Evolutionary conservation across 1,140 invertebrate species (phyloP).

Genomic region (Pissodes strobi): DNA sequence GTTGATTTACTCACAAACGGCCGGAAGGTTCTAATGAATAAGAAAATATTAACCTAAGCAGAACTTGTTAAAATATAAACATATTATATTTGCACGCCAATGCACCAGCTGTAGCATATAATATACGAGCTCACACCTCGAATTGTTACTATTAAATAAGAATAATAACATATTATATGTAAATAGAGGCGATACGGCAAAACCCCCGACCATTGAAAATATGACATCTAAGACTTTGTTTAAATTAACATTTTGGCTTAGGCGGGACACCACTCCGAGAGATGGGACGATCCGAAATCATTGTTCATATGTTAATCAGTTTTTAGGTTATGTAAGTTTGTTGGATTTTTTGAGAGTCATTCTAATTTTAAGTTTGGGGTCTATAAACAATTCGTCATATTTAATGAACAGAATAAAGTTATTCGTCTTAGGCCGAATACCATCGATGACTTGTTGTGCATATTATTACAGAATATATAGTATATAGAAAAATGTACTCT

Average conservation of each 20-base stretch:
- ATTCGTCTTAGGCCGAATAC: no score
- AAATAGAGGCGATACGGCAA: conserved; percentile 51
- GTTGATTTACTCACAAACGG: no score
- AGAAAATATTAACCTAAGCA: no score
- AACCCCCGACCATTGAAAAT: conserved; percentile 44
- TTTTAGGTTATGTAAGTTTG: conserved; percentile 28
- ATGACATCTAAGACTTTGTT: conserved; percentile 49
- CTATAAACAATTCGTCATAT: conserved; percentile 11
- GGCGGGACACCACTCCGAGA: conserved; percentile 39
- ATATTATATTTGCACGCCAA: conserved; percentile 22
- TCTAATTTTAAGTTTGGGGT: conserved; percentile 5
- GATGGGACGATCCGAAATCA: conserved; percentile 53
- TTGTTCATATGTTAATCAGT: conserved; percentile 54
- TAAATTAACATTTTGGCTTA: conserved; percentile 55
- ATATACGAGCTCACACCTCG: conserved; percentile 48
- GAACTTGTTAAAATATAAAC: no score
- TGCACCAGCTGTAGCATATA: conserved; percentile 12
- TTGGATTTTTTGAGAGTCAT: conserved; percentile 28
- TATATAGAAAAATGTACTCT: no score
- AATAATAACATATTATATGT: conserved; percentile 57
- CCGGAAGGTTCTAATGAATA: no score
- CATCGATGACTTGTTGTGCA: no score
- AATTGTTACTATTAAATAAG: conserved; percentile 55
- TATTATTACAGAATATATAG: no score
- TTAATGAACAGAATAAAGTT: not conserved